Percentiles rank a stretch among this genome's conserved stretches.
Evolutionary conservation across 2,888 invertebrate genomes (phyloP).

Genomic region (Cordilura impudica): DNA sequence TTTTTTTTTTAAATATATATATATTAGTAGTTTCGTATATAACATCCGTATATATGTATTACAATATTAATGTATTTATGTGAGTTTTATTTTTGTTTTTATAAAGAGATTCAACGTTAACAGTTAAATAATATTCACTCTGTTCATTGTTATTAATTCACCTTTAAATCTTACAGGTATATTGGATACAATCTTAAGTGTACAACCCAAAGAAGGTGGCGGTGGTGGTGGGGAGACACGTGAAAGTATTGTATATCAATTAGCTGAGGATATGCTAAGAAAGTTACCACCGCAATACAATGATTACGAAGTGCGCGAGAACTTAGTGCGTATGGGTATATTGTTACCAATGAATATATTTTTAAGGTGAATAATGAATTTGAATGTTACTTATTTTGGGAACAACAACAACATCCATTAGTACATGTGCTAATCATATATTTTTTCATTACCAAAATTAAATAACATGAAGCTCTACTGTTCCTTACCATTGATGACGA

Average conservation of each 20-base stretch:
- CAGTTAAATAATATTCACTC: too few species aligned
- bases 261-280: conserved; percentile 95
- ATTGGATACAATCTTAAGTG: conserved; percentile 94
- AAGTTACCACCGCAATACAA: conserved; percentile 92
- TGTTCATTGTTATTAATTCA: too few species aligned
- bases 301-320: conserved; percentile 92
- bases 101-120: too few species aligned
- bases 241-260: conserved; percentile 92
- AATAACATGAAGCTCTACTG: background rate
- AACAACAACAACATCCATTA: background rate
- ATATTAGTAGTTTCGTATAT: too few species aligned
- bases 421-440: background rate
- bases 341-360: conserved; percentile 98
- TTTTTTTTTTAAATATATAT: too few species aligned
- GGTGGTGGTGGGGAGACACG: conserved; percentile 94
- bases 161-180: too few species aligned
- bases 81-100: too few species aligned
- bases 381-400: background rate
- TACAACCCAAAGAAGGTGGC: conserved; percentile 98
- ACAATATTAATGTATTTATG: too few species aligned
- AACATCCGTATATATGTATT: too few species aligned
- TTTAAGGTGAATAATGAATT: conserved; percentile 80
- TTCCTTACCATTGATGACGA: background rate
- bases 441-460: background rate
- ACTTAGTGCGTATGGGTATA: conserved; percentile 93